Conservation (phyloP, 1,140 invertebrate species). For the Tetramorium parvispinum region DNA sequence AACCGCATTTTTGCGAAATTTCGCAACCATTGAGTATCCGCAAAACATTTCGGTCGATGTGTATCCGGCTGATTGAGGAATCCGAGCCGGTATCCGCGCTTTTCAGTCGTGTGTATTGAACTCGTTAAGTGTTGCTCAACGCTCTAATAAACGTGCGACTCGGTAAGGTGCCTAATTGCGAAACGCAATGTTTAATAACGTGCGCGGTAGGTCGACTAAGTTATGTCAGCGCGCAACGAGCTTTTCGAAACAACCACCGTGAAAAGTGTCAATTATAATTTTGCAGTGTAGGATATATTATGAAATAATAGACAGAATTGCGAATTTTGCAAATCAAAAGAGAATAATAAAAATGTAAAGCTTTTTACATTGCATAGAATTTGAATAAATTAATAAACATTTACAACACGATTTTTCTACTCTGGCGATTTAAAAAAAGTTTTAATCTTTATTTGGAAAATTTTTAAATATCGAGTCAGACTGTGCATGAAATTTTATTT, state of each 20-base stretch:
- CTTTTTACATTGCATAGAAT: background rate
- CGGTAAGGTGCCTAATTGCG: constrained; percentile 59
- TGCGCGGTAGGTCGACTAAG: background rate
- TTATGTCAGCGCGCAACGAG: constrained; percentile 54
- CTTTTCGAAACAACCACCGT: background rate
- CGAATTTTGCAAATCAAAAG: background rate
- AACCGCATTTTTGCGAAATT: constrained; percentile 68
- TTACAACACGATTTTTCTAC: background rate
- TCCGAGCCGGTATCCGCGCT: constrained; percentile 28
- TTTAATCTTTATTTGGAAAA: background rate
- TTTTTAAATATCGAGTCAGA: background rate
- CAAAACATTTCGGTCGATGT: background rate
- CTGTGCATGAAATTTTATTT: background rate
- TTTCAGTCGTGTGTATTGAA: constrained; percentile 49
- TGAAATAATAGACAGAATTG: background rate
- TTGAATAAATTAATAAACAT: background rate
- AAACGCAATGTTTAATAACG: constrained; percentile 49
- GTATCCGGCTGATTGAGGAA: constrained; percentile 22
- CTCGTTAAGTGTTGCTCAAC: constrained; percentile 54
- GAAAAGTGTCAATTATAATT: background rate
- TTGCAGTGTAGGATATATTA: background rate
- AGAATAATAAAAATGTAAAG: background rate
- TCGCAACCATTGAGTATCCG: constrained; percentile 48
- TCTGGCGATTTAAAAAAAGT: background rate
- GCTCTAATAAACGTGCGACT: constrained; percentile 46